Percentiles rank a stretch among this genome's conserved stretches.
Conservation (phyloP, 2,113 vertebrate genomes). For the Peromyscus leucopus region DNA sequence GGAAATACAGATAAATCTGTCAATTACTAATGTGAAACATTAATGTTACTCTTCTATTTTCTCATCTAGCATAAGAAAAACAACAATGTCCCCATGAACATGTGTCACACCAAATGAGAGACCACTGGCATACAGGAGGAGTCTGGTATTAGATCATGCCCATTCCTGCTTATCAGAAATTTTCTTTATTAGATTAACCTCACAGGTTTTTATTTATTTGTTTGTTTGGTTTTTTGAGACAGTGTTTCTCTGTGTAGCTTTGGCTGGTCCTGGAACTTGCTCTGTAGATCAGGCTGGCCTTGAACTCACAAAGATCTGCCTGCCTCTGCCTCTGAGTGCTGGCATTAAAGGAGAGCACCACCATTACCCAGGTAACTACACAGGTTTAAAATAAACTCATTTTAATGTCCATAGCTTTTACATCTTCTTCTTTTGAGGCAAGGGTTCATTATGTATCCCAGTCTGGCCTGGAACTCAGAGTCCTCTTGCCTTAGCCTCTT, state of each 20-base stretch:
- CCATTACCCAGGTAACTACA: neutral
- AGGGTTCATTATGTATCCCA: too few species aligned
- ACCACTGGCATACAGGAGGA: rapidly evolving
- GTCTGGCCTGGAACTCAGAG: neutral
- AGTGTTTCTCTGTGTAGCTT: neutral
- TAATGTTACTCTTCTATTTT: neutral
- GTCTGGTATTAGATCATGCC: neutral
- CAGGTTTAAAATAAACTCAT: neutral
- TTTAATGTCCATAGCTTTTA: neutral
- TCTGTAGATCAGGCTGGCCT: neutral
- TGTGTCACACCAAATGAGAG: neutral
- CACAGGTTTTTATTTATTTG: neutral
- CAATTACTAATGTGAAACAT: conserved; percentile 19
- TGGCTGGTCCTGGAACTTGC: neutral
- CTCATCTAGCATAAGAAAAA: neutral
- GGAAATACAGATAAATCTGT: neutral
- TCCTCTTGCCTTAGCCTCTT: neutral
- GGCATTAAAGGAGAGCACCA: neutral
- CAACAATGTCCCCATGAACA: neutral
- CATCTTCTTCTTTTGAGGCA: neutral
- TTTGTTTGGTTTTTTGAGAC: neutral
- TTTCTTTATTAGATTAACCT: neutral
- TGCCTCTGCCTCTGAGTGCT: neutral
- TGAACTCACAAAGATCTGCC: neutral
- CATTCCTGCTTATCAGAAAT: neutral